Percentiles rank a stretch among this genome's conserved stretches.
Evolutionary conservation across 2,888 invertebrate species (phyloP).

Genomic region (Campaea margaritaria): DNA sequence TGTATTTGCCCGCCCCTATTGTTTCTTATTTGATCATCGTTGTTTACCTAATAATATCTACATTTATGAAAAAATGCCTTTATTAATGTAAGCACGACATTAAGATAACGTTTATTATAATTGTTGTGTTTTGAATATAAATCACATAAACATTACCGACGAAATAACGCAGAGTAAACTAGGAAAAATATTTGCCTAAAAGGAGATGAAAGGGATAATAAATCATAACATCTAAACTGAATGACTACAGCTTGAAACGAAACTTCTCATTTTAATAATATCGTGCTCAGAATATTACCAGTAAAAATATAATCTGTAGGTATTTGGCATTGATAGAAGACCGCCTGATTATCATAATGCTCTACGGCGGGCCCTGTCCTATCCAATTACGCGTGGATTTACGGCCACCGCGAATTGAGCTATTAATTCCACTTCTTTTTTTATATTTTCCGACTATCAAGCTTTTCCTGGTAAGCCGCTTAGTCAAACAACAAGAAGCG

Average conservation of each 20-base stretch:
- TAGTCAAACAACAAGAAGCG: slow-evolving; percentile 39
- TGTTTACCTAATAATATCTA: too few species aligned
- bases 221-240: slow-evolving; percentile 29
- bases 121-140: too few species aligned
- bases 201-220: slow-evolving; percentile 29
- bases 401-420: slow-evolving; percentile 48
- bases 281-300: slow-evolving; percentile 26
- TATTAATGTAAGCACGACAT: too few species aligned
- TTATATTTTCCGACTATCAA: slow-evolving; percentile 40
- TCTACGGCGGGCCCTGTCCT: slow-evolving; percentile 39
- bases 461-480: slow-evolving; percentile 35
- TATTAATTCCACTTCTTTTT: slow-evolving; percentile 47
- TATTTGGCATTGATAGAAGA: slow-evolving; percentile 42
- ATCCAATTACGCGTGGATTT: slow-evolving; percentile 52
- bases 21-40: too few species aligned
- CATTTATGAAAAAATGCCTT: too few species aligned
- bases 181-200: slow-evolving; percentile 29
- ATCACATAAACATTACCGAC: neutral
- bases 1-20: too few species aligned
- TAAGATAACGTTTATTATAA: too few species aligned
- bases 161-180: slow-evolving; percentile 18
- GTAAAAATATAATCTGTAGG: slow-evolving; percentile 36
- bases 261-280: slow-evolving; percentile 34
- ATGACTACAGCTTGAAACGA: slow-evolving; percentile 27
- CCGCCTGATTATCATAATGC: slow-evolving; percentile 44